Percentiles rank a stretch among this genome's conserved stretches.
These are phyloP conservation scores for Anoplopoma fimbria DNA, from an alignment of 2,113 vertebrate species.

Conservation along the genomic window DNA sequence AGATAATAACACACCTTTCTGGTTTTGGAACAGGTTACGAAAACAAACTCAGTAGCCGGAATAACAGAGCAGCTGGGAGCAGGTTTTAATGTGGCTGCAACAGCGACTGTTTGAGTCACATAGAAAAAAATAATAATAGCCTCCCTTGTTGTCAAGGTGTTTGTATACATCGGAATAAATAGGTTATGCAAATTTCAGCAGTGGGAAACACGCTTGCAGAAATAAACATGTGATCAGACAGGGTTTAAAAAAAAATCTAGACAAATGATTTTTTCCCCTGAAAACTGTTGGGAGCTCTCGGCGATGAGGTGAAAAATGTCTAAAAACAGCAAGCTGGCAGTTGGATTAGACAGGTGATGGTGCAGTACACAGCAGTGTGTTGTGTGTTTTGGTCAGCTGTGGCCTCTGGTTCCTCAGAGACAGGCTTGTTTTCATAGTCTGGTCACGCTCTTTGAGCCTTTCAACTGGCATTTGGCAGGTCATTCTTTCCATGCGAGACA, in stretches of 20 bases:
- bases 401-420: constrained; percentile 11
- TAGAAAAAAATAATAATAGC: not conserved
- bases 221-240: constrained; percentile 11
- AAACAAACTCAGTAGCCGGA: not conserved
- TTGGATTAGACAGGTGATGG: constrained; percentile 25
- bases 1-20: not conserved
- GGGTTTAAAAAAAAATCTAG: not conserved
- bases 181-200: not conserved
- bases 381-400: constrained; percentile 39
- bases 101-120: not conserved
- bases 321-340: not conserved
- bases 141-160: constrained; percentile 1
- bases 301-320: not conserved
- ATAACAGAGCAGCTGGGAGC: not conserved
- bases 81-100: not conserved
- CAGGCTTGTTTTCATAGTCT: constrained; percentile 50
- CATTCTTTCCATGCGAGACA: constrained; percentile 30
- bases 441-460: constrained; percentile 43
- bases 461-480: constrained; percentile 35
- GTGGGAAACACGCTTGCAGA: not conserved
- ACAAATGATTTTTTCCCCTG: not conserved
- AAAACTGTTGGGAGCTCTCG: not conserved
- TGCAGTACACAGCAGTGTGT: not conserved
- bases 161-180: not conserved
- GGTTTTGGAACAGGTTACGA: not conserved